Percentiles rank a stretch among this genome's conserved stretches.
phyloP scores from a whole-genome alignment of 2,797 vertebrate species.

The Spinus pinus region DNA sequence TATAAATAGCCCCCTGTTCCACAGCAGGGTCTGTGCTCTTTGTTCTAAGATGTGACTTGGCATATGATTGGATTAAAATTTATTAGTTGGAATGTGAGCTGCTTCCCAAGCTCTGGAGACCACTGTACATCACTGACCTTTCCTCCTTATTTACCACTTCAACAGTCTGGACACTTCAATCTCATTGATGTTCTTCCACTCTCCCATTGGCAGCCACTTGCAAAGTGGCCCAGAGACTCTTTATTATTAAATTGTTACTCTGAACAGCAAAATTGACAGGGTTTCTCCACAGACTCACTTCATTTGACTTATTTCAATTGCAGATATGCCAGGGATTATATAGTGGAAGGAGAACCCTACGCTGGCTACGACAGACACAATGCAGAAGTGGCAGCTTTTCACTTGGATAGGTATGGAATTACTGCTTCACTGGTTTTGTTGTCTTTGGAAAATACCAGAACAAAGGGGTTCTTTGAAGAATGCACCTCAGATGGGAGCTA shows the following conservation, averaged over 20 bases:
- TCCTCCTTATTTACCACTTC: not conserved
- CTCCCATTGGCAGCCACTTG: not conserved
- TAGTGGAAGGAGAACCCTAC: slow-evolving; percentile 95
- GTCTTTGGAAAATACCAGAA: not conserved
- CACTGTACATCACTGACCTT: not conserved
- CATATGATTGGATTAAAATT: not conserved
- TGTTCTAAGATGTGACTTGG: not conserved
- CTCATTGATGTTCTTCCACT: not conserved
- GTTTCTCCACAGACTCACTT: not conserved
- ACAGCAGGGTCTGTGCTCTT: not conserved
- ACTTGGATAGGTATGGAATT: slow-evolving; percentile 88
- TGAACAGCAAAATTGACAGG: not conserved
- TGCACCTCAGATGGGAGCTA: not conserved
- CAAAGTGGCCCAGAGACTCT: not conserved
- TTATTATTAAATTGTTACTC: not conserved
- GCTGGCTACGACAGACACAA: slow-evolving; percentile 98
- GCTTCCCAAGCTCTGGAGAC: not conserved
- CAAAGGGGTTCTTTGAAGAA: not conserved
- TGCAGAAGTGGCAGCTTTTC: slow-evolving; percentile 96
- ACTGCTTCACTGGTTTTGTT: not conserved
- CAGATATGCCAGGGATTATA: slow-evolving; percentile 91
- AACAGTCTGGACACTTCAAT: not conserved
- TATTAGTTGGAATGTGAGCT: not conserved
- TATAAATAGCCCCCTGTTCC: not conserved
- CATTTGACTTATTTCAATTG: not conserved